These are phyloP conservation scores for Umimayanthus chanpuru DNA, from an alignment of 92 coral and sea anemone species.

Conservation along the genomic window DNA sequence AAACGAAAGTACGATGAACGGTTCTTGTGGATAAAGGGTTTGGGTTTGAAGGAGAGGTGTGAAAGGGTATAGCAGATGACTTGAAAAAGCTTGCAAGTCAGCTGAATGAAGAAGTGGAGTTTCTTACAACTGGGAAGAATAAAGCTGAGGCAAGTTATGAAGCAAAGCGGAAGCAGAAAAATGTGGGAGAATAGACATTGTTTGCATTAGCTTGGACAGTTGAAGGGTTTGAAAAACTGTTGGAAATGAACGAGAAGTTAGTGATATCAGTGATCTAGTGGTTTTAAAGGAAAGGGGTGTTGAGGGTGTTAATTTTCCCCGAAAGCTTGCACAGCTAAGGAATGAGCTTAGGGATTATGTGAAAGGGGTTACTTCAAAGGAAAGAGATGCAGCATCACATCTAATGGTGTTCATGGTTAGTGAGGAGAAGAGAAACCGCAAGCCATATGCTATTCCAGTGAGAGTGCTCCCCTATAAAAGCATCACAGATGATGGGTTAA, in stretches of 20 bases:
- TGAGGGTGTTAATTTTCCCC: not conserved
- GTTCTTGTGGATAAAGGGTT: slow-evolving; percentile 19
- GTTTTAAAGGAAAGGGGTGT: not conserved
- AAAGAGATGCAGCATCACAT: slow-evolving; percentile 41
- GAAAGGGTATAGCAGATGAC: slow-evolving; percentile 17
- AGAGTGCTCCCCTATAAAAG: slow-evolving; percentile 29
- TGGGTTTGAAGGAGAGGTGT: slow-evolving; percentile 33
- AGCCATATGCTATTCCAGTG: slow-evolving; percentile 58
- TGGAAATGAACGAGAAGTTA: slow-evolving; percentile 24
- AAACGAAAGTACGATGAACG: slow-evolving; percentile 36
- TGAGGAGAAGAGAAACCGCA: slow-evolving; percentile 31
- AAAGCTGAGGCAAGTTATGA: slow-evolving; percentile 14
- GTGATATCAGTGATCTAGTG: not conserved
- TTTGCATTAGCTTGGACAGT: slow-evolving; percentile 70
- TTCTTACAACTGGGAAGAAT: slow-evolving; percentile 16
- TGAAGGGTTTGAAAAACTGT: slow-evolving; percentile 48
- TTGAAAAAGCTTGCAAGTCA: slow-evolving; percentile 22
- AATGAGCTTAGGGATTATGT: slow-evolving; percentile 21
- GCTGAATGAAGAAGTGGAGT: slow-evolving; percentile 14
- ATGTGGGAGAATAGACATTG: slow-evolving; percentile 55
- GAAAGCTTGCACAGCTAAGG: not conserved
- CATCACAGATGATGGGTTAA: slow-evolving; percentile 18
- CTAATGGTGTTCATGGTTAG: slow-evolving; percentile 44
- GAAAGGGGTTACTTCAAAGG: slow-evolving; percentile 13
- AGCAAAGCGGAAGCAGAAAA: slow-evolving; percentile 33